Conservation (phyloP, 1,140 invertebrate species). For the Nilaparvata lugens region DNA sequence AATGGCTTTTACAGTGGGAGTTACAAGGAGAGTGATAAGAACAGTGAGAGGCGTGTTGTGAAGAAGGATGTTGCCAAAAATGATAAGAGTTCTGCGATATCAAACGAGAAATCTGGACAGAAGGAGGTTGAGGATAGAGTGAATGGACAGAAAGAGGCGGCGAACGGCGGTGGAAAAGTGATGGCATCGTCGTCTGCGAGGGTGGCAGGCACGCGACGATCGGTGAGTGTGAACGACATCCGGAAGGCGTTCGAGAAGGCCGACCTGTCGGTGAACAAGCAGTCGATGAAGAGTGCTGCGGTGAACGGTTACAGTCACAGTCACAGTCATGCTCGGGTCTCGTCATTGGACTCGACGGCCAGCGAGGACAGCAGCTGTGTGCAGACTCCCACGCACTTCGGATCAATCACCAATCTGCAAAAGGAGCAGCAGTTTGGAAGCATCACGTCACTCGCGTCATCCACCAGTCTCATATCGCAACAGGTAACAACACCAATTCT, state of each 20-base stretch:
- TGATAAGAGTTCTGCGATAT: background rate
- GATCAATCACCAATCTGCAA: slow-evolving; percentile 35
- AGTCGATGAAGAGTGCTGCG: background rate
- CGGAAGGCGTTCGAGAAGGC: slow-evolving; percentile 49
- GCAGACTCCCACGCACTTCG: slow-evolving; percentile 32
- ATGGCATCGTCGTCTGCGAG: slow-evolving; percentile 24
- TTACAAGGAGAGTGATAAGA: slow-evolving; percentile 3
- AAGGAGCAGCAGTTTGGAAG: slow-evolving; percentile 49
- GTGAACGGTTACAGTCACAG: background rate
- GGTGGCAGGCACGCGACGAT: slow-evolving; percentile 24
- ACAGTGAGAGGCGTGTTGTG: too few relatives aligned
- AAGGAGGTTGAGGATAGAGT: background rate
- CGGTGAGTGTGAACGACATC: slow-evolving; percentile 47
- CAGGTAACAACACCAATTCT: too few relatives aligned
- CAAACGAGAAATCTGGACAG: slow-evolving; percentile 5
- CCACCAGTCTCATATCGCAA: slow-evolving; percentile 52
- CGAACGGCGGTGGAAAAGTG: background rate
- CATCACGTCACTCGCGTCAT: slow-evolving; percentile 50
- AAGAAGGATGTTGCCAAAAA: too few relatives aligned
- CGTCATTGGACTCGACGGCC: slow-evolving; percentile 40
- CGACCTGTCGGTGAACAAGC: slow-evolving; percentile 25
- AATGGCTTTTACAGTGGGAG: slow-evolving; percentile 3
- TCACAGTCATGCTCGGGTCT: slow-evolving; percentile 35
- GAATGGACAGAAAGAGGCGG: too few relatives aligned
- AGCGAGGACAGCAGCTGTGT: slow-evolving; percentile 38